phyloP scores from a whole-genome alignment of 2,797 vertebrate species.

The Sardinella longiceps region DNA sequence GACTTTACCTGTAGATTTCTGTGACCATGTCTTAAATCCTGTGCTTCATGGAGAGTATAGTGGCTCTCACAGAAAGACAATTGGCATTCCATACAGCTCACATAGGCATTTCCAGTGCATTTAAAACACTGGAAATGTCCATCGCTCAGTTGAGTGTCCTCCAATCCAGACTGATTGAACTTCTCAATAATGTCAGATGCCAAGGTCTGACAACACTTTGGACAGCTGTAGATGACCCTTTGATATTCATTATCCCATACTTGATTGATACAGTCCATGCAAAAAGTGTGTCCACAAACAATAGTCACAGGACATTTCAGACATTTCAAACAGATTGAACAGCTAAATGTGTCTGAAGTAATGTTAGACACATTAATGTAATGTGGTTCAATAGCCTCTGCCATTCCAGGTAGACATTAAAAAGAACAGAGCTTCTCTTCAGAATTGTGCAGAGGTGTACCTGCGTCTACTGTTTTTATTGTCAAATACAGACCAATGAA shows the following conservation, averaged over 20 bases:
- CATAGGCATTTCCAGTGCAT: no score
- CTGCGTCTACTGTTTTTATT: no score
- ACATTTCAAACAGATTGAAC: conserved; percentile 72
- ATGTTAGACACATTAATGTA: no score
- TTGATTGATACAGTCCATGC: conserved; percentile 71
- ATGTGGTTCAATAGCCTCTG: conserved; percentile 49
- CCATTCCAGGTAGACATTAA: no score
- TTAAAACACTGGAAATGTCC: no score
- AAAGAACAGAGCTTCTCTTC: no score
- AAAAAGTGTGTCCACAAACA: conserved; percentile 60
- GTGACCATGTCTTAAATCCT: conserved; percentile 56
- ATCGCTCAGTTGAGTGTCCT: no score
- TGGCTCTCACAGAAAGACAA: conserved; percentile 54
- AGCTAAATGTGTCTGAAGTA: conserved; percentile 74
- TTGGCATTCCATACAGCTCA: no score
- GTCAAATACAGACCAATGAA: no score
- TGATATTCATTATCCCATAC: conserved; percentile 71
- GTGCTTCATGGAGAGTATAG: conserved; percentile 76
- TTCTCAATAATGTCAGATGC: conserved; percentile 69
- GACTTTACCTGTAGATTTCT: no score
- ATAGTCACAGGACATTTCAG: conserved; percentile 71
- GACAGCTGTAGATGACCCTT: conserved; percentile 70
- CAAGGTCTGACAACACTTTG: conserved; percentile 73
- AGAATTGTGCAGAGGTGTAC: no score
- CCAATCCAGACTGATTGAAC: conserved; percentile 38